Conservation (phyloP, 2,888 invertebrate species). For the Drosophila demipolita region DNA sequence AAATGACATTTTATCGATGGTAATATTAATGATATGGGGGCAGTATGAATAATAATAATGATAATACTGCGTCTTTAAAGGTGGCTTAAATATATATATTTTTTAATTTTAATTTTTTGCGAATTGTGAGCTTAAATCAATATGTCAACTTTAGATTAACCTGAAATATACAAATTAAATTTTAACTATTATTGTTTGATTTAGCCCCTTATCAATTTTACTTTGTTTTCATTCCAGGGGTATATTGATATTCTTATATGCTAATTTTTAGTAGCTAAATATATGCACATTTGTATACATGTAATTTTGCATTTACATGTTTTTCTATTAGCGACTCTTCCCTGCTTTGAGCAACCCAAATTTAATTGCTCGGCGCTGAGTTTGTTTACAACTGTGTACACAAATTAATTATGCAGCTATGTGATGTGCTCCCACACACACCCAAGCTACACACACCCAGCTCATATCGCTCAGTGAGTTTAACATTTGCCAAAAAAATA, state of each 20-base stretch:
- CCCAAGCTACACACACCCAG: background rate
- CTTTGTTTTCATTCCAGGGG: background rate
- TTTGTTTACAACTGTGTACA: conserved; percentile 77
- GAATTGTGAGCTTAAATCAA: background rate
- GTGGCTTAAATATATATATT: background rate
- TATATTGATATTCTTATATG: background rate
- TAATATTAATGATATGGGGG: conserved; percentile 65
- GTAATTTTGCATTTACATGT: conserved; percentile 32
- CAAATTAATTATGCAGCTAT: conserved; percentile 77
- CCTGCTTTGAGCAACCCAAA: background rate
- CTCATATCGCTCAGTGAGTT: conserved; percentile 54
- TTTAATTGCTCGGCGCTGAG: conserved; percentile 35
- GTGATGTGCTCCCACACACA: conserved; percentile 16
- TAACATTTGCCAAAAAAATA: conserved; percentile 63
- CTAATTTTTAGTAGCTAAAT: background rate
- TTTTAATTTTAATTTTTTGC: background rate
- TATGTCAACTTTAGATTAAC: background rate
- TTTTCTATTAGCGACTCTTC: conserved; percentile 28
- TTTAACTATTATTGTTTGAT: background rate
- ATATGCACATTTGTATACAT: background rate
- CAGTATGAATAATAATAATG: background rate
- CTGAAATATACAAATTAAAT: background rate
- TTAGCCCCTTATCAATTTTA: background rate
- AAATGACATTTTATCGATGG: conserved; percentile 69
- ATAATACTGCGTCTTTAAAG: background rate